A percentile compares a stretch with the other conserved stretches of the same genome.
Conservation (phyloP, 2,888 invertebrate species). For the Athalia rosae region DNA sequence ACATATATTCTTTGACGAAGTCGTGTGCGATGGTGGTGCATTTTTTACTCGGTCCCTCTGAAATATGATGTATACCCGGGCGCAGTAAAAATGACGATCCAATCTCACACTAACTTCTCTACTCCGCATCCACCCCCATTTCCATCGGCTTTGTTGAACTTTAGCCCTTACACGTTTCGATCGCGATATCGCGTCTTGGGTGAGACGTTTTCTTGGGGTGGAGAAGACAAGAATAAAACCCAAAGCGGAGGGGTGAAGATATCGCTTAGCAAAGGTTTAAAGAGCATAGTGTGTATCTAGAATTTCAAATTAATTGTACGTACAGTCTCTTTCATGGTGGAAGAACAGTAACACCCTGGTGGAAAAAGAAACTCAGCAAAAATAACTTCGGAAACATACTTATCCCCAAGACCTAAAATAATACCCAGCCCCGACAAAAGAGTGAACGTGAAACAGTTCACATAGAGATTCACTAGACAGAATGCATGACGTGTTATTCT, state of each 20-base stretch:
- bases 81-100: slow-evolving; percentile 37
- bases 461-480: slow-evolving; percentile 20
- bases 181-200: slow-evolving; percentile 28
- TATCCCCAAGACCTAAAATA: slow-evolving; percentile 25
- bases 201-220: background rate
- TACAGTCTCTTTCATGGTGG: background rate
- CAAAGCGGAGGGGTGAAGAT: background rate
- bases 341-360: slow-evolving; percentile 37
- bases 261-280: slow-evolving; percentile 12
- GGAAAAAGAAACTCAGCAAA: background rate
- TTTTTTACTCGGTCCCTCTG: slow-evolving; percentile 36
- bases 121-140: background rate
- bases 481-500: slow-evolving; percentile 27
- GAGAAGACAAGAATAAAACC: slow-evolving; percentile 36
- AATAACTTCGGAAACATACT: slow-evolving; percentile 36
- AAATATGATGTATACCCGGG: slow-evolving; percentile 33
- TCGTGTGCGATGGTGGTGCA: slow-evolving; percentile 36
- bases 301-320: slow-evolving; percentile 16
- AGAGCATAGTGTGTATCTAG: background rate
- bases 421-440: slow-evolving; percentile 33
- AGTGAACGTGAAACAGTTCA: slow-evolving; percentile 5
- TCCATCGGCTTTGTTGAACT: slow-evolving; percentile 34
- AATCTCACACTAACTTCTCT: slow-evolving; percentile 34
- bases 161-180: slow-evolving; percentile 19
- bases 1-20: slow-evolving; percentile 18